Conservation (phyloP, 1,140 invertebrate species). For the Helicorthomorpha holstii region DNA sequence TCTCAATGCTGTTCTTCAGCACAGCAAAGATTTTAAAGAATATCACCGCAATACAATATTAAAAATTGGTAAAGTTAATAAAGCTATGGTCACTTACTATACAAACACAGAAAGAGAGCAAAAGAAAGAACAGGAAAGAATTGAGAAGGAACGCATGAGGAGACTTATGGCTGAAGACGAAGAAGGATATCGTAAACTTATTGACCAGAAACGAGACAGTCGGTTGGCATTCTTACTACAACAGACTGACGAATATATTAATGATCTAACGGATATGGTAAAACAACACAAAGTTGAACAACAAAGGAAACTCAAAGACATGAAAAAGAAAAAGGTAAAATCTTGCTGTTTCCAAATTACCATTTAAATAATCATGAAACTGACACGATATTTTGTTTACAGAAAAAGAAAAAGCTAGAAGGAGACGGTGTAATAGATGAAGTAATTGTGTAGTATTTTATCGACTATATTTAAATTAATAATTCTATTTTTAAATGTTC, state of each 20-base stretch:
- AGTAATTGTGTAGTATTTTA: too few species aligned
- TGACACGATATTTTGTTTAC: neutral
- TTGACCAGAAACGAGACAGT: conserved; percentile 99
- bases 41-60: conserved; percentile 82
- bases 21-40: conserved; percentile 95
- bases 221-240: conserved; percentile 88
- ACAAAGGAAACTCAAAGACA: conserved; percentile 62
- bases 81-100: conserved; percentile 88
- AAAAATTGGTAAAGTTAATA: conserved; percentile 77
- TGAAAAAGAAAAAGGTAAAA: conserved; percentile 39
- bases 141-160: conserved; percentile 97
- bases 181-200: conserved; percentile 66
- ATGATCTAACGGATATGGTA: conserved; percentile 90
- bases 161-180: conserved; percentile 67
- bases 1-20: conserved; percentile 80
- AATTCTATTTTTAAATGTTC: neutral
- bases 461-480: too few species aligned
- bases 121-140: conserved; percentile 96
- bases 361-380: neutral
- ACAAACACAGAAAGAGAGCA: conserved; percentile 95
- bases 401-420: conserved; percentile 29
- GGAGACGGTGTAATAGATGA: conserved; percentile 24
- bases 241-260: conserved; percentile 97
- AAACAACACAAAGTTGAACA: conserved; percentile 85
- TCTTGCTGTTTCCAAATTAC: conserved; percentile 28